These are phyloP conservation scores for Thymallus thymallus DNA, from an alignment of 2,113 vertebrate species.

Conservation along the genomic window DNA sequence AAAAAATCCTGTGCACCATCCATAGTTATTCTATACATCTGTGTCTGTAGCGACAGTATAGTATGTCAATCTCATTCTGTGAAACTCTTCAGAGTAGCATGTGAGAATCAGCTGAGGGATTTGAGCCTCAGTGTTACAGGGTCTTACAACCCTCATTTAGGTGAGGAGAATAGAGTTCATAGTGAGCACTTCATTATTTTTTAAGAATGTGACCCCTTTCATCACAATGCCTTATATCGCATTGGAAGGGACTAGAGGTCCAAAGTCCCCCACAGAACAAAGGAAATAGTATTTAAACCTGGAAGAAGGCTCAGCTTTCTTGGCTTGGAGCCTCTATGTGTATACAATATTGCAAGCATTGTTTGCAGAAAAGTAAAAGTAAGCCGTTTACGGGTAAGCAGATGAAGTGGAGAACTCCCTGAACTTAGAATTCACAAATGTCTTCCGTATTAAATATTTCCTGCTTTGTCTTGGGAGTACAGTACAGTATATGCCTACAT, in stretches of 20 bases:
- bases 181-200: conserved; percentile 58
- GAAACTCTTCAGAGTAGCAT: conserved; percentile 48
- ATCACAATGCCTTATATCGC: conserved; percentile 34
- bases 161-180: conserved; percentile 31
- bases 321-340: neutral
- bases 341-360: conserved; percentile 8
- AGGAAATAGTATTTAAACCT: conserved; percentile 20
- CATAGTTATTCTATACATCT: neutral
- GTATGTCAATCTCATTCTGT: conserved; percentile 16
- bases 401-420: neutral
- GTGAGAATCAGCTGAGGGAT: conserved; percentile 72
- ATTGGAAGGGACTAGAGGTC: conserved; percentile 5
- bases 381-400: conserved; percentile 37
- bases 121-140: conserved; percentile 39
- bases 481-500: neutral
- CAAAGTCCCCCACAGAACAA: conserved; percentile 40
- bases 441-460: conserved; percentile 4
- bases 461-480: neutral
- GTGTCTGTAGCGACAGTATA: neutral
- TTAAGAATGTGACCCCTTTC: conserved; percentile 66
- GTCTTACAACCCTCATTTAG: conserved; percentile 43
- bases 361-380: conserved; percentile 22
- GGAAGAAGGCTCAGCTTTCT: conserved; percentile 14
- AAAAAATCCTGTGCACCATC: neutral
- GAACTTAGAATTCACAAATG: conserved; percentile 1